Base-by-base conservation (phyloP, 2,797 vertebrate species). In the Strix occidentalis region DNA sequence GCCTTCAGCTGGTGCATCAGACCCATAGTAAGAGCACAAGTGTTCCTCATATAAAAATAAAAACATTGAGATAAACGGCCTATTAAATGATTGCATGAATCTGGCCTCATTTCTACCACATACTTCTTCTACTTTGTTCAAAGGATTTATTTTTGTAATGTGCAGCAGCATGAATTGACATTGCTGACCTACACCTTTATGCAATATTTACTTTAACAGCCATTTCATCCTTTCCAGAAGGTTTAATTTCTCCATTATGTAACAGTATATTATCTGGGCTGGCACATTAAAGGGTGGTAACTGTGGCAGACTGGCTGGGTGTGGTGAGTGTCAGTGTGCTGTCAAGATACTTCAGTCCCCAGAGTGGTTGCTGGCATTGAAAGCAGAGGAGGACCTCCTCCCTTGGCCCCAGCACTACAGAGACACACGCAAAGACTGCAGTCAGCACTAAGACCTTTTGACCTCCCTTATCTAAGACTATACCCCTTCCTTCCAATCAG, bases 281-380 rank as follows among this genome's bases (percentile, higher is more conserved):
- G 86, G 86, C 66, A 78, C 56, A 57, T 86, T 46, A 82, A 53
- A 82, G 87, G 84, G 91, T 60, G 90, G 88, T 68, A 33, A 19
- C 63, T 56, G 66, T 5, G 45, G 63, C 54, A 63, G 70, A 4
- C n/a, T 68, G 64, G 45, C 35, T 88, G 93, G 95, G 93, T 91
- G 91, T 92, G 81, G 89, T 80, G 77, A 91, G 45, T 37, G 25
- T 93, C 91, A 87, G 10, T 6, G 17, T 15, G 43, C 68, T 96
- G 80, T 88, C 84, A 93, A 70, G 89, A 95, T 89, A 87, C 80
- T 90, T 64, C 9, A 14, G 85, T 93, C 89, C 95, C 91, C 81
- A 87, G 96, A 72, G 87, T 29, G 33, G 54, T 6, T 57, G 75
- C 80, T 89, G 77, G 79, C 61, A 85, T 1, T 45, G 79, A 33